phyloP scores from a whole-genome alignment of 2,113 vertebrate genomes.

The Mormyrus lacerda region DNA sequence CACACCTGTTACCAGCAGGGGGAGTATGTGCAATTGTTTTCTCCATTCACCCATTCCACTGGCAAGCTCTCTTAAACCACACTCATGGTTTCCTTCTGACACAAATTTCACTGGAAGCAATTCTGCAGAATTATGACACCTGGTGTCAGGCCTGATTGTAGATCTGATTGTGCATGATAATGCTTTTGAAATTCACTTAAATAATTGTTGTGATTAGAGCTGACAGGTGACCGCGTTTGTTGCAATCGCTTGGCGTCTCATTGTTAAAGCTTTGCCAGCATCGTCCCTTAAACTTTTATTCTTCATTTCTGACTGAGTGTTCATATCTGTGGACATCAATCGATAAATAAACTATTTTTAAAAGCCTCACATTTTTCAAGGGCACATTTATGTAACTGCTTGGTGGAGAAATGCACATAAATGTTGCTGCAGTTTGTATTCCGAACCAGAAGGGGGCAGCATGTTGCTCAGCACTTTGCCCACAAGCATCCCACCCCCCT shows the following conservation, averaged over 20 bases:
- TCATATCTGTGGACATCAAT: background rate
- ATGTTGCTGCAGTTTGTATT: conserved; percentile 34
- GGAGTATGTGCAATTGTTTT: conserved; percentile 26
- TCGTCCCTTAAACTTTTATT: background rate
- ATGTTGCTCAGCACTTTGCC: conserved; percentile 26
- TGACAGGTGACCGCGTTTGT: background rate
- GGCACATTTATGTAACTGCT: conserved; percentile 23
- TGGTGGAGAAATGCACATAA: conserved; percentile 20
- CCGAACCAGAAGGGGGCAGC: conserved; percentile 37
- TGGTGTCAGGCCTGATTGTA: background rate
- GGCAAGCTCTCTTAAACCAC: background rate
- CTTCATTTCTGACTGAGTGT: background rate
- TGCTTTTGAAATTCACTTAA: background rate
- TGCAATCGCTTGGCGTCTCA: background rate
- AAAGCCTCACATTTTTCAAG: background rate
- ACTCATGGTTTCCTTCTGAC: background rate
- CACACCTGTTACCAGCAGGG: conserved; percentile 42
- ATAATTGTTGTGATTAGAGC: background rate
- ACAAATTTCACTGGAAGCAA: background rate
- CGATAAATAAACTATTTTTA: background rate
- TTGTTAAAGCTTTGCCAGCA: background rate
- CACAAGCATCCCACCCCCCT: conserved; percentile 14
- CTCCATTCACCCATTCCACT: background rate
- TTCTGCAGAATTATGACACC: background rate
- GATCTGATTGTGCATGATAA: background rate